Evolutionary conservation across 2,888 invertebrate genomes (phyloP).

Genomic region (Deilephila elpenor): DNA sequence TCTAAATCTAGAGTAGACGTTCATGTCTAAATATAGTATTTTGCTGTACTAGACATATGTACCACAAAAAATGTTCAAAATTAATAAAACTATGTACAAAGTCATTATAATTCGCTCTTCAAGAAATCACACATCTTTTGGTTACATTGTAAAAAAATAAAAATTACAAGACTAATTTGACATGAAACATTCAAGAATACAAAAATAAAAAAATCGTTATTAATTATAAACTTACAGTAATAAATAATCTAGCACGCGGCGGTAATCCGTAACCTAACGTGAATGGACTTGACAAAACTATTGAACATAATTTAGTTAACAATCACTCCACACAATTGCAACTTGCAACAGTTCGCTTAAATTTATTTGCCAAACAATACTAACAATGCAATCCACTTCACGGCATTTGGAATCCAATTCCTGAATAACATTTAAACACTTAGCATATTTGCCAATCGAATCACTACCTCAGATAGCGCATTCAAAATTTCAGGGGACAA

Average conservation of each 20-base stretch:
- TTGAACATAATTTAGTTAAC: neutral
- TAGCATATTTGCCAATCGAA: too few species aligned
- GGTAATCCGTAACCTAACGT: neutral
- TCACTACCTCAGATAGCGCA: too few species aligned
- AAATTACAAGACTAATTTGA: neutral
- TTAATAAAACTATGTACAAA: neutral
- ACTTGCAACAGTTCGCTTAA: neutral
- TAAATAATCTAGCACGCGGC: neutral
- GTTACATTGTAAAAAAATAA: neutral
- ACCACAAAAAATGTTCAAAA: neutral
- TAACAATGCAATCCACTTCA: too few species aligned
- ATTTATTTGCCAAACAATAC: too few species aligned
- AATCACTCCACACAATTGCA: neutral
- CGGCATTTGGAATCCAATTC: too few species aligned
- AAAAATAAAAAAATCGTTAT: neutral
- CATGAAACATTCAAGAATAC: neutral
- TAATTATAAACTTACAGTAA: neutral
- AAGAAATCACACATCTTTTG: neutral
- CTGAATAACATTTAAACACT: too few species aligned
- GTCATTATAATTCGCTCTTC: neutral
- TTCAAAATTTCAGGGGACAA: too few species aligned
- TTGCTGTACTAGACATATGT: neutral
- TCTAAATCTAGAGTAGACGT: neutral
- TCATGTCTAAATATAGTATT: constrained; percentile 1
- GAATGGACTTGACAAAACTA: neutral